Conservation (phyloP, 1,140 invertebrate species). For the Penaeus japonicus region DNA sequence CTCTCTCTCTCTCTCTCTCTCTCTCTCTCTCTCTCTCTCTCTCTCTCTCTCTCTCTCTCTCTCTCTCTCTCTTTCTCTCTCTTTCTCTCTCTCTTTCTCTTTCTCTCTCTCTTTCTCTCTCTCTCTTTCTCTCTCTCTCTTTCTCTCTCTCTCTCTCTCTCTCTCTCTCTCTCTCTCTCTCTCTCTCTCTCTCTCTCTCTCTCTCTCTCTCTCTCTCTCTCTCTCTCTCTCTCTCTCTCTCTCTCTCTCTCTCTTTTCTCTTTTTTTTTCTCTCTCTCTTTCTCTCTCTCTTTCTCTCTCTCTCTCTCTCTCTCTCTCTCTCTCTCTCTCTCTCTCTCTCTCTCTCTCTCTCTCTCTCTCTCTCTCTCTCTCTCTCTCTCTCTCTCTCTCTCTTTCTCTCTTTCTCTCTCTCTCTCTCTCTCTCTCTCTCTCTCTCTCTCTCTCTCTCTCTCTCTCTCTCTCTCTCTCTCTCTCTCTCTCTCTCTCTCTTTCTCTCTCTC, state of each 20-base stretch:
- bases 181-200: not conserved
- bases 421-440: not conserved
- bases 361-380: not conserved
- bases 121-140: not conserved
- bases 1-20: not conserved
- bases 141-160: not conserved
- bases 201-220: not conserved
- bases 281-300: not conserved
- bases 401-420: not conserved
- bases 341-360: not conserved
- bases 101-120: not conserved
- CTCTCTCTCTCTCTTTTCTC: not conserved
- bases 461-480: not conserved
- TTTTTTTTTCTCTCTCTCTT: not conserved
- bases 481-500: not conserved
- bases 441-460: not conserved
- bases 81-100: not conserved
- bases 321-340: not conserved
- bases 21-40: conserved; percentile 1
- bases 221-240: not conserved
- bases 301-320: not conserved
- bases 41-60: not conserved
- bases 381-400: not conserved
- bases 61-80: not conserved
- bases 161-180: not conserved